phyloP scores from a whole-genome alignment of 1,140 invertebrate species.

The Triops cancriformis region DNA sequence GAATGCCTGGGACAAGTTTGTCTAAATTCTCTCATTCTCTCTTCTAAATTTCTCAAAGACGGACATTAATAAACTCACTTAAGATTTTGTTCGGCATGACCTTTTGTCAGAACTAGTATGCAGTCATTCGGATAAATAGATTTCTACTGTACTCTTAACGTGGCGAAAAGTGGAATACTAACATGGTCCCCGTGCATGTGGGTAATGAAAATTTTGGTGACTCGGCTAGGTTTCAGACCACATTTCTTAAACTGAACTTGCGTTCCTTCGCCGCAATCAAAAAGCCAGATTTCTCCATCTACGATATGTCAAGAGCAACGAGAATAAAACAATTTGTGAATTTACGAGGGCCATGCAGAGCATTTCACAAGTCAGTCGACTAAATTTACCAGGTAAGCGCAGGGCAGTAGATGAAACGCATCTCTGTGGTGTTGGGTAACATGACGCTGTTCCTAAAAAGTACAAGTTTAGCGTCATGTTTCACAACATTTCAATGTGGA shows the following conservation, averaged over 20 bases:
- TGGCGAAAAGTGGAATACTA: not conserved
- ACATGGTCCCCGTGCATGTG: constrained; percentile 47
- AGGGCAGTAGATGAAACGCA: constrained; percentile 39
- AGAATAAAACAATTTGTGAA: not conserved
- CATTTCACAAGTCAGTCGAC: too few relatives aligned
- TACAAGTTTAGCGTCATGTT: constrained; percentile 37
- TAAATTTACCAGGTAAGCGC: constrained; percentile 23
- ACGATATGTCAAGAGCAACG: constrained; percentile 25
- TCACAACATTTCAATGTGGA: constrained; percentile 33
- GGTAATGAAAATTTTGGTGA: constrained; percentile 46
- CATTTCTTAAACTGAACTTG: constrained; percentile 44
- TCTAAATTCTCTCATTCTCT: too few relatives aligned
- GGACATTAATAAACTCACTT: too few relatives aligned
- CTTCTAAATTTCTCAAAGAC: too few relatives aligned
- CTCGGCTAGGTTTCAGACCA: constrained; percentile 38
- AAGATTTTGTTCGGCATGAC: too few relatives aligned
- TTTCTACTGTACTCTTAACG: too few relatives aligned
- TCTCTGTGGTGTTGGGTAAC: constrained; percentile 39
- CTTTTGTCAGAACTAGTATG: too few relatives aligned
- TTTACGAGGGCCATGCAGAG: too few relatives aligned
- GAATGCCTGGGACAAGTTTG: too few relatives aligned
- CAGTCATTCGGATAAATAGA: too few relatives aligned
- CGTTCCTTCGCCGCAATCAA: constrained; percentile 47
- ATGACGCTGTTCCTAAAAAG: constrained; percentile 42
- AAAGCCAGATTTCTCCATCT: constrained; percentile 43